phyloP scores from a whole-genome alignment of 2,888 invertebrate species.

The Andrena fulva region DNA sequence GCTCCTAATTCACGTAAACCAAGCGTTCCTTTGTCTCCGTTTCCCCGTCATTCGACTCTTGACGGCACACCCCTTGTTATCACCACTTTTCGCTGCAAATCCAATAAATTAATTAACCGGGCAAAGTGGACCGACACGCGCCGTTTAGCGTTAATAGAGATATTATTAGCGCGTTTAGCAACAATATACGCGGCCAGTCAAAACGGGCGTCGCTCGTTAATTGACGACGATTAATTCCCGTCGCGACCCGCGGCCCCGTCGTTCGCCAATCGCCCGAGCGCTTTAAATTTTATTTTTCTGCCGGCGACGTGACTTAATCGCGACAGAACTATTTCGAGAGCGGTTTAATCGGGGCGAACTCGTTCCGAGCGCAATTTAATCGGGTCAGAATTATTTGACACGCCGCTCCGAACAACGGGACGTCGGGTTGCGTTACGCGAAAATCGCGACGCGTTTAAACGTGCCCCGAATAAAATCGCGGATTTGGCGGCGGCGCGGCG shows the following conservation, averaged over 20 bases:
- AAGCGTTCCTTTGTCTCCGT: no score
- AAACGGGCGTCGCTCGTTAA: constrained; percentile 13
- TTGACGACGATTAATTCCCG: constrained; percentile 19
- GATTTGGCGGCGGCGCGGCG: neutral
- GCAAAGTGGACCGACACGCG: neutral
- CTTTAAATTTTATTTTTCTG: neutral
- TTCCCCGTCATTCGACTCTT: neutral
- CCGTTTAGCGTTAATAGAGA: neutral
- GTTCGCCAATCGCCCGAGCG: neutral
- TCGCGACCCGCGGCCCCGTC: neutral
- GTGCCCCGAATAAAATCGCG: neutral
- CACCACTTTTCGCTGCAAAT: neutral
- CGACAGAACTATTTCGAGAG: neutral
- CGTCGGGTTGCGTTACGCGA: no score
- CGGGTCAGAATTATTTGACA: no score
- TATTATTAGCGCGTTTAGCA: constrained; percentile 12
- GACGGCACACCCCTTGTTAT: constrained; percentile 6
- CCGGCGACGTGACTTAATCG: neutral
- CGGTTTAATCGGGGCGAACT: no score
- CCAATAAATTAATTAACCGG: constrained; percentile 10
- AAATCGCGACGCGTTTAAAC: neutral
- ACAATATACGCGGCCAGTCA: constrained; percentile 4
- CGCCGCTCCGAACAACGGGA: no score
- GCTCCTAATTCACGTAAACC: no score
- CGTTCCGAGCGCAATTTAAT: no score